A percentile compares a stretch with the other conserved stretches of the same genome.
These are phyloP conservation scores for Pyrrhosoma nymphula DNA, from an alignment of 2,888 invertebrate genomes.

Conservation along the genomic window DNA sequence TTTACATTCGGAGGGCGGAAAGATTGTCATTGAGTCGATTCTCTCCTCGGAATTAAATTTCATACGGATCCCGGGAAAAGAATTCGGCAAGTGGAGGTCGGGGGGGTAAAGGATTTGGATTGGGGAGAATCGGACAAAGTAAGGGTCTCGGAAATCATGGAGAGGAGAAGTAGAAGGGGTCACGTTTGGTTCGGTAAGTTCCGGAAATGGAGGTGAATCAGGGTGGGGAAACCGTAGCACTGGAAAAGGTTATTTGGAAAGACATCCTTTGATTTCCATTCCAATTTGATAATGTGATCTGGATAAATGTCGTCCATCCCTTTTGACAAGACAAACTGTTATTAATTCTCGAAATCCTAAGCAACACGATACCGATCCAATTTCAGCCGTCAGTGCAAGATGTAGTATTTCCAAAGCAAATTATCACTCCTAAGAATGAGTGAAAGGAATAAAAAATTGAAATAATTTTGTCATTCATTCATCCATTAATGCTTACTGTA, in stretches of 20 bases:
- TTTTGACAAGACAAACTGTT: neutral
- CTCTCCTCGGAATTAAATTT: constrained; percentile 31
- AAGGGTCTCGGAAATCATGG: neutral
- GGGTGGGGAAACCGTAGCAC: neutral
- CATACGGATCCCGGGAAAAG: neutral
- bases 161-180: neutral
- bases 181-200: neutral
- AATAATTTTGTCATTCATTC: too few species aligned
- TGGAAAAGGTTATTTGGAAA: neutral
- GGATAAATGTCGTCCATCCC: neutral
- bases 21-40: constrained; percentile 44
- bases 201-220: neutral
- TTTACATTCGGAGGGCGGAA: constrained; percentile 26
- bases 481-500: too few species aligned
- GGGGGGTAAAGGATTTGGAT: neutral
- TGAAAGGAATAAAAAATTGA: too few species aligned
- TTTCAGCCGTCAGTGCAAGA: too few species aligned
- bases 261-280: neutral
- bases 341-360: too few species aligned
- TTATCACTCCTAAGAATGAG: too few species aligned
- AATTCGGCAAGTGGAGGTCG: neutral
- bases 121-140: neutral
- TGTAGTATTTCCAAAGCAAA: too few species aligned
- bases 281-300: neutral
- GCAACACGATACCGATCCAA: too few species aligned